These are phyloP conservation scores for Pachliopta kotzebuea DNA, from an alignment of 2,888 invertebrate species.

Conservation along the genomic window DNA sequence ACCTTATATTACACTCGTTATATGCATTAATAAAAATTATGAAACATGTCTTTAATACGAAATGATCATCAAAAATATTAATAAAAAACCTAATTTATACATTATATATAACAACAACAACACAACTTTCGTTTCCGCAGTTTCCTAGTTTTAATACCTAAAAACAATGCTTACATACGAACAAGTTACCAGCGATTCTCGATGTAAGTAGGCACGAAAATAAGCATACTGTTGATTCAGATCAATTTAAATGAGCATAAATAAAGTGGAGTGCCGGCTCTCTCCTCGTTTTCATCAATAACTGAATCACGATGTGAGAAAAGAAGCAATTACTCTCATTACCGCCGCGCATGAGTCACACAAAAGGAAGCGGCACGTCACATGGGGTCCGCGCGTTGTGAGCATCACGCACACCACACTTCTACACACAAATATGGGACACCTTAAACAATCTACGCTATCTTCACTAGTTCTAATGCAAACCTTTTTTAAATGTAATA, in stretches of 20 bases:
- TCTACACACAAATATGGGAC: slow-evolving; percentile 17
- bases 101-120: too few species aligned
- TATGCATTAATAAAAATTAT: too few species aligned
- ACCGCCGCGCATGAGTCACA: slow-evolving; percentile 63
- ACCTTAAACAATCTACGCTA: slow-evolving; percentile 7
- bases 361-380: slow-evolving; percentile 47
- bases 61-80: too few species aligned
- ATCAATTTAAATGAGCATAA: slow-evolving; percentile 65
- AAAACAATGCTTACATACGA: background rate
- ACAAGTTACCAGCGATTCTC: background rate
- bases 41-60: too few species aligned
- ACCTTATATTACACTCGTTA: too few species aligned
- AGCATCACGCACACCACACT: slow-evolving; percentile 4
- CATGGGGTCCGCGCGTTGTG: slow-evolving; percentile 31
- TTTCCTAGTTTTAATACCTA: too few species aligned
- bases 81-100: too few species aligned
- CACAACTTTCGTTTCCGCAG: background rate
- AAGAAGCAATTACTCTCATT: slow-evolving; percentile 73
- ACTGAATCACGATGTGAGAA: slow-evolving; percentile 77
- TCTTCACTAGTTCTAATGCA: background rate
- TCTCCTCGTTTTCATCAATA: slow-evolving; percentile 53
- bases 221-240: slow-evolving; percentile 50
- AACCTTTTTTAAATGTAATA: background rate
- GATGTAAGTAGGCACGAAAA: slow-evolving; percentile 22
- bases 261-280: slow-evolving; percentile 57